Percentiles rank a stretch among this genome's conserved stretches.
Conservation (phyloP, 2,113 vertebrate species). For the Monopterus albus region DNA sequence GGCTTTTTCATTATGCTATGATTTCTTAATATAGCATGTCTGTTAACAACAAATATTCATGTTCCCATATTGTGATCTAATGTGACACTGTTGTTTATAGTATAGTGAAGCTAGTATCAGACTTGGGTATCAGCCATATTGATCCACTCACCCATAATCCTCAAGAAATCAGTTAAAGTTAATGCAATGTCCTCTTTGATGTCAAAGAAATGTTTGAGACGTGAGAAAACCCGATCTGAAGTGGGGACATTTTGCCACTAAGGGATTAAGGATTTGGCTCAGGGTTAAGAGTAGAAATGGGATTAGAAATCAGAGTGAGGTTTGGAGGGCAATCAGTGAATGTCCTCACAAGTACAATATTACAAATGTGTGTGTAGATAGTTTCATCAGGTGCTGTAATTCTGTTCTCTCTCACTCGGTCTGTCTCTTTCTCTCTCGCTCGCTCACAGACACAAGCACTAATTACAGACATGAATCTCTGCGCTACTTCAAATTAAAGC, state of each 20-base stretch:
- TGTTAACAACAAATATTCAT: background rate
- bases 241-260: background rate
- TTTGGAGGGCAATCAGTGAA: background rate
- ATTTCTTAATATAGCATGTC: too few relatives aligned
- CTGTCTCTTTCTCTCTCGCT: background rate
- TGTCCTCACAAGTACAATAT: conserved; percentile 12
- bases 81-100: background rate
- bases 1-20: too few relatives aligned
- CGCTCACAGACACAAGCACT: conserved; percentile 34
- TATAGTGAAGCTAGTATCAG: background rate
- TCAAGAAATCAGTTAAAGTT: too few relatives aligned
- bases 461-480: conserved; percentile 73
- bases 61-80: background rate
- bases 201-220: too few relatives aligned
- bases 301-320: too few relatives aligned
- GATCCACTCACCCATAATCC: too few relatives aligned
- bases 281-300: conserved; percentile 17
- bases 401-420: background rate
- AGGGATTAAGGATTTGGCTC: conserved; percentile 11
- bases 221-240: too few relatives aligned
- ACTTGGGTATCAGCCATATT: background rate
- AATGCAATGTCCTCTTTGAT: background rate
- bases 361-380: background rate
- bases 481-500: conserved; percentile 74
- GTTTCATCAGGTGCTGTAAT: conserved; percentile 1